Evolutionary conservation across 37 sponge, comb jelly and placozoan genomes (phyloP), one percentile per base, ranked within the genome.

Genomic region (Halichondria panicea): DNA sequence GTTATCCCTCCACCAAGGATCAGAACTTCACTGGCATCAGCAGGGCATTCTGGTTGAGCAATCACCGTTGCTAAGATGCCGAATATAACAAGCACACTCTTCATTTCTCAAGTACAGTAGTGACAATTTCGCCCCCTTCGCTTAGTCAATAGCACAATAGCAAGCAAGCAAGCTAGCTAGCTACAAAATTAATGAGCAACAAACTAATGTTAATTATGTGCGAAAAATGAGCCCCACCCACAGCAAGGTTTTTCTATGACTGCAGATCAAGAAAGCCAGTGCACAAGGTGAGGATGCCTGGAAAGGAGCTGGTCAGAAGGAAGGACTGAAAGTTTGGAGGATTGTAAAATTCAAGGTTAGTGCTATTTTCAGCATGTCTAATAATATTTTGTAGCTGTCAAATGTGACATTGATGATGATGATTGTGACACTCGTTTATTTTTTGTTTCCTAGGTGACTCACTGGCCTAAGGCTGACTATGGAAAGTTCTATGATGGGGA

Each of bases 401-500:
- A n/a, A n/a, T n/a, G n/a, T n/a, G n/a, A n/a, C n/a, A n/a, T n/a
- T n/a, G n/a, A n/a, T n/a, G n/a, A n/a, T n/a, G n/a, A n/a, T n/a
- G n/a, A n/a, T n/a, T n/a, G n/a, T n/a, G n/a, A n/a, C n/a, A n/a
- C n/a, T 11, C 15, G 39, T 12, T 35, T 31, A 8, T 41, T 28
- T 36, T 7, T 5, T 21, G 13, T 12, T 28, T 40, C 4, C 44
- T 64, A 96, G 86, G 93, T 94, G 40, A 78, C 65, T 13, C 70
- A 79, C 74, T 96, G 97, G 97, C 93, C 91, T 32, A 84, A 76
- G 54, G 87, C 77, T 2, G 86, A 90, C 64, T 88, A 94, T 63
- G 97, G 97, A 31, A 83, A 88, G 80, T 97, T 97, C 81, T 97
- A 72, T 78, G 84, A 90, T 38, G 97, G 97, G 21, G 97, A 97